Percentiles rank a stretch among this genome's conserved stretches.
Evolutionary conservation across 2,797 vertebrate genomes (phyloP).

Genomic region (Hylomyscus alleni): DNA sequence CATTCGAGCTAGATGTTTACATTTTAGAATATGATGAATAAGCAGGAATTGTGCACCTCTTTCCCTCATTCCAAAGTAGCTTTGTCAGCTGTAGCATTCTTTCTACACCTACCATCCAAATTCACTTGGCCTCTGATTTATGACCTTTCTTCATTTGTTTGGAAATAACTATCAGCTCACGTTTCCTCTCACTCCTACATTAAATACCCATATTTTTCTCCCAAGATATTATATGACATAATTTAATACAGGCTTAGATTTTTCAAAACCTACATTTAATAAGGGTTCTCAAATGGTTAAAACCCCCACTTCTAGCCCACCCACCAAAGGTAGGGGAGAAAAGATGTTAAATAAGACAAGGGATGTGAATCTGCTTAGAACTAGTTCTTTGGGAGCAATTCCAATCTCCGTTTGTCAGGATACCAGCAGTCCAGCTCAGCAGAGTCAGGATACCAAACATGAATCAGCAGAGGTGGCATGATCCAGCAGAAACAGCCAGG

Average conservation of each 20-base stretch:
- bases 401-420: no score
- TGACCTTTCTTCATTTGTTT: background rate
- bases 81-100: conserved; percentile 22
- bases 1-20: background rate
- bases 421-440: no score
- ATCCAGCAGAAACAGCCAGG: no score
- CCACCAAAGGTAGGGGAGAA: background rate
- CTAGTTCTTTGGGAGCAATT: no score
- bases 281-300: background rate
- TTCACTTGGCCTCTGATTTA: background rate
- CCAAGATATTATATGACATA: conserved; percentile 16
- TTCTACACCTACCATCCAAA: background rate
- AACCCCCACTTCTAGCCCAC: background rate
- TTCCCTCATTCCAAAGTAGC: background rate
- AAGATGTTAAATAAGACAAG: background rate
- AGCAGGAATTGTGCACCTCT: background rate
- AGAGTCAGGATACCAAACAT: no score
- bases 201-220: background rate
- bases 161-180: background rate
- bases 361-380: background rate
- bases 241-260: background rate
- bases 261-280: background rate
- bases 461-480: no score
- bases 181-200: background rate
- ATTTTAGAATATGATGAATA: background rate